Conservation (phyloP, 2,113 vertebrate genomes). For the Dromiciops gliroides region DNA sequence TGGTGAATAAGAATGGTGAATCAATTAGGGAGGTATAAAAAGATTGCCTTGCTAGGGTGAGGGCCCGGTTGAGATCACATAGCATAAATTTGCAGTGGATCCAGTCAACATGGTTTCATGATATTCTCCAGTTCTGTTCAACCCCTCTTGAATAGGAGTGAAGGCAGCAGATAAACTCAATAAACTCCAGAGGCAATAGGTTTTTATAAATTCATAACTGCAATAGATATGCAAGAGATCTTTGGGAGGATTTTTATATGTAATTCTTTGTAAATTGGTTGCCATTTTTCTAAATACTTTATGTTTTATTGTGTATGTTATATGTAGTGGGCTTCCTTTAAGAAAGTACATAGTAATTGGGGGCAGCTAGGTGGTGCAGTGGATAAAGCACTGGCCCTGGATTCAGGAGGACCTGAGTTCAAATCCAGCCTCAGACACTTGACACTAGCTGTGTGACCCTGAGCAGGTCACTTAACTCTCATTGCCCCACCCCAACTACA, state of each 20-base stretch:
- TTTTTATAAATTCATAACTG: conserved; percentile 84
- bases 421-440: no score
- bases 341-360: conserved; percentile 53
- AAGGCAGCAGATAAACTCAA: not conserved
- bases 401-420: no score
- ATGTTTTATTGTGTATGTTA: conserved; percentile 53
- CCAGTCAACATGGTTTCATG: not conserved
- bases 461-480: no score
- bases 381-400: no score
- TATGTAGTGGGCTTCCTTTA: conserved; percentile 56
- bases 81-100: no score
- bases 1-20: no score
- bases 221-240: conserved; percentile 80
- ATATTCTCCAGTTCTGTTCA: not conserved
- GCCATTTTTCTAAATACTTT: conserved; percentile 59
- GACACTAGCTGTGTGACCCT: no score
- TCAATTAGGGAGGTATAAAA: no score
- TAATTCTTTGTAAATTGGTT: conserved; percentile 66
- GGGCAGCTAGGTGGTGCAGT: no score
- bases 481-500: no score
- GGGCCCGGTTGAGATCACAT: no score
- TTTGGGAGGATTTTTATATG: conserved; percentile 66
- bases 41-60: no score
- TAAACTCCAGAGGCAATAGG: conserved; percentile 40
- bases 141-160: not conserved